These are phyloP conservation scores for Drosophila yakuba DNA, from an alignment of 1,140 invertebrate genomes.

Conservation along the genomic window DNA sequence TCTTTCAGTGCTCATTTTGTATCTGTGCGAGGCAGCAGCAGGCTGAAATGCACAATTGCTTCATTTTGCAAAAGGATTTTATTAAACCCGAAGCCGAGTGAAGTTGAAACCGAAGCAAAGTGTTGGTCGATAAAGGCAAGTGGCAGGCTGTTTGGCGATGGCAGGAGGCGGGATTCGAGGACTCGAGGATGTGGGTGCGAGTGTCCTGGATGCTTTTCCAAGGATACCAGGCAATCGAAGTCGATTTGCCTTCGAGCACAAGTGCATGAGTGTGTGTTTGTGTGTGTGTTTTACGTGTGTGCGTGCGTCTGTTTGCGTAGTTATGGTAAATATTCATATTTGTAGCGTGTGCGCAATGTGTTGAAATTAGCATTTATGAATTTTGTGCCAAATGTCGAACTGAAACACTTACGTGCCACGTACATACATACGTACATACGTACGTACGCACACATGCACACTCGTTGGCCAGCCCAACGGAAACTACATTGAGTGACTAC, in stretches of 20 bases:
- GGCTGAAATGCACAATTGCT: constrained; percentile 77
- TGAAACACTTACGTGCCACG: constrained; percentile 50
- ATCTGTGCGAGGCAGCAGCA: constrained; percentile 55
- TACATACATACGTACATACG: constrained; percentile 22
- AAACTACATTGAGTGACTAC: constrained; percentile 57
- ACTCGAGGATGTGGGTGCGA: neutral
- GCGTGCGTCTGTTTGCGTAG: constrained; percentile 65
- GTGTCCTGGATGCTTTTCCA: constrained; percentile 17
- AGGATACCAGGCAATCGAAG: constrained; percentile 55
- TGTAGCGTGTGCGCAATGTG: constrained; percentile 83
- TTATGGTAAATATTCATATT: constrained; percentile 84
- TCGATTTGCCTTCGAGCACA: constrained; percentile 34
- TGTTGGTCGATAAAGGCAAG: constrained; percentile 63
- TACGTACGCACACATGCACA: too few relatives aligned
- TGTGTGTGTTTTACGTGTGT: constrained; percentile 30
- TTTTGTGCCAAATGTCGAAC: constrained; percentile 78
- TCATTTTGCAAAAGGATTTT: constrained; percentile 81
- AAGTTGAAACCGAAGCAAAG: constrained; percentile 58
- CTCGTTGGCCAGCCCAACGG: constrained; percentile 11
- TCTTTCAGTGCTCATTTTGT: constrained; percentile 20
- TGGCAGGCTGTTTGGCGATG: constrained; percentile 36
- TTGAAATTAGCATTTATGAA: constrained; percentile 84
- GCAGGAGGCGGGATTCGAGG: neutral
- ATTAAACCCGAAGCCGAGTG: constrained; percentile 70
- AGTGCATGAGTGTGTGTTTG: constrained; percentile 22